A percentile compares a stretch with the other conserved stretches of the same genome.
Evolutionary conservation across 2,113 vertebrate genomes (phyloP).

Genomic region (Orycteropus afer): DNA sequence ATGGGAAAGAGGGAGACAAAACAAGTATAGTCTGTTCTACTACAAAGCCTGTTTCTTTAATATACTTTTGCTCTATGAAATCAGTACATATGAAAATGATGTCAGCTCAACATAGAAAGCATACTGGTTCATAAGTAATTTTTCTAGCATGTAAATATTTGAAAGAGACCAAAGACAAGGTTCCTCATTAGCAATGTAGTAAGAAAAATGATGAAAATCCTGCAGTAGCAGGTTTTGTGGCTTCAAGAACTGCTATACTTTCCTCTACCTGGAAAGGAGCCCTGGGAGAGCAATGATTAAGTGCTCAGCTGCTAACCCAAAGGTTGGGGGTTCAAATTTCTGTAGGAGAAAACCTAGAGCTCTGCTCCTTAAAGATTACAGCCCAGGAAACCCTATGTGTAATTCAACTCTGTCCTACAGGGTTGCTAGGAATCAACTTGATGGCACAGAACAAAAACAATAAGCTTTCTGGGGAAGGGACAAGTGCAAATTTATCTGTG

Average conservation of each 20-base stretch:
- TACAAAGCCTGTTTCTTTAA: background rate
- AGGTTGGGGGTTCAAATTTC: too few species aligned
- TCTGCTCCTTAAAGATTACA: background rate
- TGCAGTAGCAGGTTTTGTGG: background rate
- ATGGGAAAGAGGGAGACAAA: background rate
- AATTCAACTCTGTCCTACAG: background rate
- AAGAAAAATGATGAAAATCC: background rate
- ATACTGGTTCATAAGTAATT: background rate
- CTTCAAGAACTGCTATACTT: background rate
- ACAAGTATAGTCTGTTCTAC: background rate
- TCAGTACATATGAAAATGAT: background rate
- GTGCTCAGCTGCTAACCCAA: background rate
- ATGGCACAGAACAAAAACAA: background rate
- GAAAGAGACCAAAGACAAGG: background rate
- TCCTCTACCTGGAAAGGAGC: background rate
- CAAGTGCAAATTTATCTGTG: background rate
- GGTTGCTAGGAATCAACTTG: background rate
- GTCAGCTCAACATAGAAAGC: background rate
- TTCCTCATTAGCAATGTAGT: background rate
- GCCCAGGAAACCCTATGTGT: background rate
- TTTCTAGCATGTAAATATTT: constrained; percentile 29
- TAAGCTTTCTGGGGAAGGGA: background rate
- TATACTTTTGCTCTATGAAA: background rate
- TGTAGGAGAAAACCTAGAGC: too few species aligned
- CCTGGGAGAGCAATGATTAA: background rate